Evolutionary conservation across 2,888 invertebrate genomes (phyloP).

Genomic region (Ichneumoninae sp.): DNA sequence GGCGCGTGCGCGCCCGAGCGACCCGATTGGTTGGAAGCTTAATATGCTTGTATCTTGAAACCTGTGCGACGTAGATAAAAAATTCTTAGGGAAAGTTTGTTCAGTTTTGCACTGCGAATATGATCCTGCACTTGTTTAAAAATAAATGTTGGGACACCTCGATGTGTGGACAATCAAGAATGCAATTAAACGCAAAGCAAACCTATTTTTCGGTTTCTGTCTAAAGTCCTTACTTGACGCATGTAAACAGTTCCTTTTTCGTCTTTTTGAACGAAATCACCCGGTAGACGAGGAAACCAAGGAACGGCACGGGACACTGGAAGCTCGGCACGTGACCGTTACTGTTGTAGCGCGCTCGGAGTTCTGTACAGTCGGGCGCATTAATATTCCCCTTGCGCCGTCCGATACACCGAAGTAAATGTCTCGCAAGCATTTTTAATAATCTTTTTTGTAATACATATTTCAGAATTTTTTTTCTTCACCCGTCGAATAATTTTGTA

Average conservation of each 20-base stretch:
- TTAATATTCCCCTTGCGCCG: constrained; percentile 42
- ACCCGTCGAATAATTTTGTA: background rate
- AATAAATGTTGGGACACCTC: background rate
- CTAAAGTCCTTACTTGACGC: background rate
- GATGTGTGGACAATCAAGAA: too few relatives aligned
- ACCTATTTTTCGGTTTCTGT: background rate
- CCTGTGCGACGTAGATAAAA: background rate
- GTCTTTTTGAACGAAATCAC: constrained; percentile 37
- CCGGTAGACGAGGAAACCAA: constrained; percentile 55
- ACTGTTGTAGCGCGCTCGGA: constrained; percentile 43
- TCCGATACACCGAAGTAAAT: background rate
- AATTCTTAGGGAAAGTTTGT: background rate
- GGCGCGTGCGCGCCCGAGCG: background rate
- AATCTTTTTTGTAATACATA: background rate
- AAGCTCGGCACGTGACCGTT: constrained; percentile 67
- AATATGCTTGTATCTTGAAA: background rate
- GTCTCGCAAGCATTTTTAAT: background rate
- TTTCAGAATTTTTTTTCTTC: background rate
- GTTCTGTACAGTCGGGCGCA: constrained; percentile 56
- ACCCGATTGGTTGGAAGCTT: background rate
- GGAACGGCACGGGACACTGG: constrained; percentile 60
- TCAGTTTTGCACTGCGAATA: background rate
- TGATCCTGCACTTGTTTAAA: background rate
- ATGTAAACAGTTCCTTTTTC: constrained; percentile 7
- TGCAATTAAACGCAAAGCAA: background rate